These are phyloP conservation scores for Napeogenes sylphis DNA, from an alignment of 2,888 invertebrate species.

Conservation along the genomic window DNA sequence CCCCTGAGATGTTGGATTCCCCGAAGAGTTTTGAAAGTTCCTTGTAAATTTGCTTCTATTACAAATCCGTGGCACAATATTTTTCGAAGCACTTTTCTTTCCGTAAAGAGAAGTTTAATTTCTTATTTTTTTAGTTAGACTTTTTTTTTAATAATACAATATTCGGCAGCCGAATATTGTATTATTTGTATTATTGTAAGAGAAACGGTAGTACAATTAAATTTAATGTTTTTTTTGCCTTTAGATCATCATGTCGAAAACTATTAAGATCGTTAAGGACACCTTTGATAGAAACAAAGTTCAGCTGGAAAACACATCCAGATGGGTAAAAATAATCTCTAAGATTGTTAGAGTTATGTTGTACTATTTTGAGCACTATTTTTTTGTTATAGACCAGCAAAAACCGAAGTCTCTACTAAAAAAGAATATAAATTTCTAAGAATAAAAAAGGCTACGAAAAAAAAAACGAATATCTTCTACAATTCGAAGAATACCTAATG, in stretches of 20 bases:
- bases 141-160: too few species aligned
- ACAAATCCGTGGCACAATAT: too few species aligned
- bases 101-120: too few species aligned
- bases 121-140: too few species aligned
- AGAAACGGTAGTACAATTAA: background rate
- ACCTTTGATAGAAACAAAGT: conserved; percentile 40
- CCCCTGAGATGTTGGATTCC: too few species aligned
- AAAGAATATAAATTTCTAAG: background rate
- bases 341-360: background rate
- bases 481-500: conserved; percentile 1
- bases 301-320: conserved; percentile 42
- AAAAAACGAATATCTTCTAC: background rate
- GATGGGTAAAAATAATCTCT: conserved; percentile 37
- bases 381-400: background rate
- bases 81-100: too few species aligned
- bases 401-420: background rate
- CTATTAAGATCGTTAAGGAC: conserved; percentile 43
- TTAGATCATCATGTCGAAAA: conserved; percentile 47
- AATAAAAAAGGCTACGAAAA: background rate
- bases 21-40: too few species aligned
- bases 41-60: too few species aligned
- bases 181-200: background rate
- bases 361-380: background rate
- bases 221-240: conserved; percentile 12
- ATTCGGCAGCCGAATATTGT: too few species aligned